phyloP scores from a whole-genome alignment of 2,113 vertebrate species.

The Cryptomyrus ogoouensis region DNA sequence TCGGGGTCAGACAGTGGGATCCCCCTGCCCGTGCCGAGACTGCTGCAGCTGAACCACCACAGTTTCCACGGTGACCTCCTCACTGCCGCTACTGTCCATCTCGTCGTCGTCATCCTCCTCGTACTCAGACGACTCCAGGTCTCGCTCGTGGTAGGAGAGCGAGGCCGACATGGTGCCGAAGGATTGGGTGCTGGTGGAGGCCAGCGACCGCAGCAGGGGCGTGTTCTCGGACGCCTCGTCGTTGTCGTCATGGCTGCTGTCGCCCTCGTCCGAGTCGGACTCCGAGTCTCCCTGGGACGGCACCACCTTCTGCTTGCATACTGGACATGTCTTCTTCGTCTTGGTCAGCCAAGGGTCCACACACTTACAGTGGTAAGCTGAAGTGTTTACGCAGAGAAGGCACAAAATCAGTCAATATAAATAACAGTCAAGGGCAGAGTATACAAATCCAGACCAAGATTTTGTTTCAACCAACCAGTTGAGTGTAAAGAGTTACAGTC shows the following conservation, averaged over 20 bases:
- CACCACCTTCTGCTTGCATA: slow-evolving; percentile 75
- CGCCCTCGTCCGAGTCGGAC: slow-evolving; percentile 73
- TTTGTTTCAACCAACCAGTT: not conserved
- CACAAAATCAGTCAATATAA: not conserved
- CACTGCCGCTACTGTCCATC: slow-evolving; percentile 66
- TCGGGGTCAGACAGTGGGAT: slow-evolving; percentile 20
- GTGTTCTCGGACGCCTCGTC: slow-evolving; percentile 88
- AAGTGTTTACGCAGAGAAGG: not conserved
- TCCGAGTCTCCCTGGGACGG: slow-evolving; percentile 90
- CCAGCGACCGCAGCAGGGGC: slow-evolving; percentile 79
- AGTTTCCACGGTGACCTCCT: slow-evolving; percentile 72
- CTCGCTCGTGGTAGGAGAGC: slow-evolving; percentile 66
- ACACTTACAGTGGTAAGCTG: slow-evolving; percentile 79
- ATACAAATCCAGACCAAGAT: not conserved
- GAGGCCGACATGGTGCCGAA: slow-evolving; percentile 80
- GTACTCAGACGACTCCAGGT: slow-evolving; percentile 76
- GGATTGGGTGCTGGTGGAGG: slow-evolving; percentile 81
- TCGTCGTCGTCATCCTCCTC: slow-evolving; percentile 65
- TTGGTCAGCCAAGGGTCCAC: slow-evolving; percentile 79
- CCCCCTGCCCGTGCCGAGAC: slow-evolving; percentile 49
- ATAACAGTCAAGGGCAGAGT: not conserved
- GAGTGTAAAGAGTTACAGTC: not conserved
- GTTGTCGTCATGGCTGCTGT: slow-evolving; percentile 82
- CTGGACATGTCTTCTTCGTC: slow-evolving; percentile 75
- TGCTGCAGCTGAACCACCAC: slow-evolving; percentile 88